Evolutionary conservation across 1,140 invertebrate genomes (phyloP).

Genomic region (Whitmania pigra): DNA sequence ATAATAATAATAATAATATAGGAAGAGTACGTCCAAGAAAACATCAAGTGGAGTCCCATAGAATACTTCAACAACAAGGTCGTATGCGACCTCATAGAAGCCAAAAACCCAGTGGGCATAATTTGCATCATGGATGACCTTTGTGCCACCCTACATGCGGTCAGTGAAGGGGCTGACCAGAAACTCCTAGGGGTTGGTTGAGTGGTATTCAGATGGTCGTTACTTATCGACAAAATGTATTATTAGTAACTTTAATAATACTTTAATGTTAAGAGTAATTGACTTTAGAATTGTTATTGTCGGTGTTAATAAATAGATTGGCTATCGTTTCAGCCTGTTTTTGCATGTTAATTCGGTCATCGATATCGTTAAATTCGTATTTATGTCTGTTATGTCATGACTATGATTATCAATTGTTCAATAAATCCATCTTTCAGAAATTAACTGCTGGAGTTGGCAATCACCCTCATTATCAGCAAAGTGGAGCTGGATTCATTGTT

Average conservation of each 20-base stretch:
- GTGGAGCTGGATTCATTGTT: constrained; percentile 53
- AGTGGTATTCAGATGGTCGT: neutral
- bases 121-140: constrained; percentile 60
- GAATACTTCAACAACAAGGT: constrained; percentile 66
- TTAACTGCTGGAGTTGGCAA: constrained; percentile 45
- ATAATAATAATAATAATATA: constrained; percentile 29
- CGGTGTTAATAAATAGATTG: neutral
- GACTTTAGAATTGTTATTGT: neutral
- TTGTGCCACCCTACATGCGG: constrained; percentile 61
- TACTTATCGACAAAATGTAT: neutral
- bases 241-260: too few relatives aligned
- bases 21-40: constrained; percentile 61
- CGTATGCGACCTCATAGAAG: constrained; percentile 57
- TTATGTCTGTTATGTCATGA: neutral
- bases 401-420: too few relatives aligned
- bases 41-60: constrained; percentile 60
- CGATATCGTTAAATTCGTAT: neutral
- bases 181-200: constrained; percentile 39
- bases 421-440: constrained; percentile 45
- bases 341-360: neutral
- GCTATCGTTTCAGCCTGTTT: neutral
- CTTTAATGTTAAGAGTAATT: too few relatives aligned
- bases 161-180: constrained; percentile 53
- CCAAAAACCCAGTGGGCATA: constrained; percentile 44
- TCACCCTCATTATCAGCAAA: constrained; percentile 53